These are phyloP conservation scores for Steinernema hermaphroditum DNA, from an alignment of 2,888 invertebrate species.

Conservation along the genomic window DNA sequence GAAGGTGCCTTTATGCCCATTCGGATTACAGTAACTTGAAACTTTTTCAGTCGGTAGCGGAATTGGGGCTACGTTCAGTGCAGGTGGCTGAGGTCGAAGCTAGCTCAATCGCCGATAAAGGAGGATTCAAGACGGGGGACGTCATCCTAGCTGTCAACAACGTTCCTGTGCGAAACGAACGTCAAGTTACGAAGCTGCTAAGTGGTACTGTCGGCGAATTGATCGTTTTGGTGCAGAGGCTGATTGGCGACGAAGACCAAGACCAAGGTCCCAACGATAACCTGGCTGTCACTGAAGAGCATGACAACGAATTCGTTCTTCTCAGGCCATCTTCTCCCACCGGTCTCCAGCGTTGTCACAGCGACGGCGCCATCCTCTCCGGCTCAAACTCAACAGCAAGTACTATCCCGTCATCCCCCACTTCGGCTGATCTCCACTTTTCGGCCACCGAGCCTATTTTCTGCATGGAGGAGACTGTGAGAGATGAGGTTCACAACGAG, in stretches of 20 bases:
- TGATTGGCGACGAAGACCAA: conserved; percentile 2
- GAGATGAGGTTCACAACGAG: not conserved
- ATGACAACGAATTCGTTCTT: conserved; percentile 12
- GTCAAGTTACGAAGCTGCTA: conserved; percentile 59
- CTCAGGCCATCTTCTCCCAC: not conserved
- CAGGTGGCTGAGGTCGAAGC: conserved; percentile 50
- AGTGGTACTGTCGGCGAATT: conserved; percentile 60
- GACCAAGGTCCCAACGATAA: not conserved
- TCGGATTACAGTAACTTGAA: not conserved
- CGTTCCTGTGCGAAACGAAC: conserved; percentile 58
- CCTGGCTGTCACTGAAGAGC: not conserved
- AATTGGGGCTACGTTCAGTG: conserved; percentile 45
- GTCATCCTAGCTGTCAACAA: conserved; percentile 61
- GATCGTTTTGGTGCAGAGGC: conserved; percentile 58
- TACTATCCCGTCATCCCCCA: not conserved
- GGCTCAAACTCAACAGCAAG: not conserved
- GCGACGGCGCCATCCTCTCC: conserved; percentile 15
- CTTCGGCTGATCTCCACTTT: conserved; percentile 21
- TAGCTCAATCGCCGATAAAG: conserved; percentile 57
- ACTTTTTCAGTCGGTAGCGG: conserved; percentile 28
- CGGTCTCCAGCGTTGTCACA: conserved; percentile 4
- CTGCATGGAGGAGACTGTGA: conserved; percentile 21
- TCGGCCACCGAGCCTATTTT: conserved; percentile 3
- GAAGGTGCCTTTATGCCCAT: conserved; percentile 33
- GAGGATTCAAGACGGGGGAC: conserved; percentile 57